These are phyloP conservation scores for Oncorhynchus mykiss DNA, from an alignment of 2,113 vertebrate species.

Conservation along the genomic window DNA sequence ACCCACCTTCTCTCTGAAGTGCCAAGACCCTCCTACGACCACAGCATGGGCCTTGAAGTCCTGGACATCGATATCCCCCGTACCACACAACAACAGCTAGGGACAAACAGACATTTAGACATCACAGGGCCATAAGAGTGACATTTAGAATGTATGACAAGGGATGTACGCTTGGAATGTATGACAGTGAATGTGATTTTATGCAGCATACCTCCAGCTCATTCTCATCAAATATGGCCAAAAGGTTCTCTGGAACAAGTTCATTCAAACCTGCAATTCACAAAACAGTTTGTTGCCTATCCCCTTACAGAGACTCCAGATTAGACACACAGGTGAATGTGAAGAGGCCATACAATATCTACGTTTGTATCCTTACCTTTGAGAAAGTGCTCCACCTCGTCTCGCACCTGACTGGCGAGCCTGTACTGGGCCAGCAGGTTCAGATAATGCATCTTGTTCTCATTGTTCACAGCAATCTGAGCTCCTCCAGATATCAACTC, in stretches of 20 bases:
- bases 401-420: slow-evolving; percentile 92
- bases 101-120: slow-evolving; percentile 41
- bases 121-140: slow-evolving; percentile 63
- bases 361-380: slow-evolving; percentile 80
- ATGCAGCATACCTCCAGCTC: slow-evolving; percentile 87
- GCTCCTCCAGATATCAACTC: slow-evolving; percentile 93
- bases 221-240: slow-evolving; percentile 99
- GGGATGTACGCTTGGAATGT: no score
- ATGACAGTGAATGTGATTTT: no score
- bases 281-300: slow-evolving; percentile 40
- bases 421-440: slow-evolving; percentile 94
- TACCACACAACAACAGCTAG: slow-evolving; percentile 97
- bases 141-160: no score
- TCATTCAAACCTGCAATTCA: slow-evolving; percentile 89
- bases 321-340: not conserved
- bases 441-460: slow-evolving; percentile 96
- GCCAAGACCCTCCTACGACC: slow-evolving; percentile 95
- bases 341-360: not conserved
- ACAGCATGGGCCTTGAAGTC: slow-evolving; percentile 98
- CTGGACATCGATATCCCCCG: slow-evolving; percentile 95
- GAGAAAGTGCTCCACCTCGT: slow-evolving; percentile 96
- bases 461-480: slow-evolving; percentile 90
- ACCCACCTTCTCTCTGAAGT: slow-evolving; percentile 95
- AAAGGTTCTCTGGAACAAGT: slow-evolving; percentile 94
- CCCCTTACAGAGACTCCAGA: slow-evolving; percentile 58